These are phyloP conservation scores for Rhinatrema bivittatum DNA, from an alignment of 2,797 vertebrate species.

Conservation along the genomic window DNA sequence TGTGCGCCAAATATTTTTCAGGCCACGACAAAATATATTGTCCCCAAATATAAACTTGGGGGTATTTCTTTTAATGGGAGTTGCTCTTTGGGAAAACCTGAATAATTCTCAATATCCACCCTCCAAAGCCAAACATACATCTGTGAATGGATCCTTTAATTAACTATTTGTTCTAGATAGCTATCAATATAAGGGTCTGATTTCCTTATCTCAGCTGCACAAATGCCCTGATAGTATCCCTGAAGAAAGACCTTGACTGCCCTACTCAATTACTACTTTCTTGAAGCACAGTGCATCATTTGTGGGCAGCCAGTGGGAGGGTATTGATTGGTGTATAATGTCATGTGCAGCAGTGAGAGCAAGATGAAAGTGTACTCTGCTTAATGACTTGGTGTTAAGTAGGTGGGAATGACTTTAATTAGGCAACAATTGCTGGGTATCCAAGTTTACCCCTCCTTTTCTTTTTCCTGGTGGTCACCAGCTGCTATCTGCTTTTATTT, in stretches of 20 bases:
- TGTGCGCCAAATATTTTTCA: too few species aligned
- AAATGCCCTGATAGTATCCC: conserved; percentile 42
- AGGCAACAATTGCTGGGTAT: conserved; percentile 73
- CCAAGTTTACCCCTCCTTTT: conserved; percentile 62
- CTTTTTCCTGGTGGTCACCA: conserved; percentile 64
- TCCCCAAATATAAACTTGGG: too few species aligned
- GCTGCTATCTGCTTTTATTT: conserved; percentile 68
- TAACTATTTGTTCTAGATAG: conserved; percentile 47
- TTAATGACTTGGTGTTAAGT: conserved; percentile 94
- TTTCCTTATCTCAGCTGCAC: conserved; percentile 51
- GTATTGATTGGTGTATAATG: conserved; percentile 82
- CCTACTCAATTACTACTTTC: conserved; percentile 83
- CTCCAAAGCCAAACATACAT: too few species aligned
- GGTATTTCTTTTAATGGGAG: too few species aligned
- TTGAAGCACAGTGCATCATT: conserved; percentile 74
- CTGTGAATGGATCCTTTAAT: too few species aligned
- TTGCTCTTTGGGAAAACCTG: too few species aligned
- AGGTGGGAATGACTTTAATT: conserved; percentile 87
- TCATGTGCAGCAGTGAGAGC: conserved; percentile 73
- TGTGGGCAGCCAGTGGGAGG: conserved; percentile 73
- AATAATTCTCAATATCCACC: too few species aligned
- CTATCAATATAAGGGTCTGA: conserved; percentile 52
- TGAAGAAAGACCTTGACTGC: conserved; percentile 38
- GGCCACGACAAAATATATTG: too few species aligned
- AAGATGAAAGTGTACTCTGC: conserved; percentile 76